phyloP scores from a whole-genome alignment of 2,888 invertebrate species.

The Marronus borbonicus region DNA sequence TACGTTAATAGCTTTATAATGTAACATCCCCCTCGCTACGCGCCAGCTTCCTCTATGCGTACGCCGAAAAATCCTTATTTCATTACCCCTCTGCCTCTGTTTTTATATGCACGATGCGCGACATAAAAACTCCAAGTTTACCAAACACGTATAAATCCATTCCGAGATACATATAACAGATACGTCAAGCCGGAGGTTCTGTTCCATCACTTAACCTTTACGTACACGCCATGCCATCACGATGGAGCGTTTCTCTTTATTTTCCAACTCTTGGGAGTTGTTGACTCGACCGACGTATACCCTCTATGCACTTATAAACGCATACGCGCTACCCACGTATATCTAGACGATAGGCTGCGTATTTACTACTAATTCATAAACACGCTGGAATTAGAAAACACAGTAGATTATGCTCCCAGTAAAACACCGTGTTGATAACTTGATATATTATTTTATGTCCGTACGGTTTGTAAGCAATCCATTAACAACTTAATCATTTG shows the following conservation, averaged over 20 bases:
- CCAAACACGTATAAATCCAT: conserved; percentile 47
- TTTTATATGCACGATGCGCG: conserved; percentile 33
- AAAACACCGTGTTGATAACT: conserved; percentile 44
- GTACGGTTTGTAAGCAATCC: conserved; percentile 46
- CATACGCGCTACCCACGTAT: too few species aligned
- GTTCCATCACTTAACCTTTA: conserved; percentile 42
- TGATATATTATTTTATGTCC: conserved; percentile 47
- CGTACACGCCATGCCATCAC: background rate
- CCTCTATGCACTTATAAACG: conserved; percentile 1
- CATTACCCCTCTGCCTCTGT: conserved; percentile 41
- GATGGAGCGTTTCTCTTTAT: conserved; percentile 35
- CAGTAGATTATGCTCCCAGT: conserved; percentile 42
- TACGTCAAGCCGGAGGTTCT: conserved; percentile 41
- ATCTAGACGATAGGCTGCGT: background rate
- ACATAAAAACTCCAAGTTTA: conserved; percentile 48
- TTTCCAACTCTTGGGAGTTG: conserved; percentile 31
- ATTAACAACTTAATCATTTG: conserved; percentile 47
- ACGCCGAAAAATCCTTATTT: conserved; percentile 27
- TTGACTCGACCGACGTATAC: conserved; percentile 27
- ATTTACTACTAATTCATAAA: conserved; percentile 43
- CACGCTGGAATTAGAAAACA: conserved; percentile 44
- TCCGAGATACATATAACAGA: conserved; percentile 41
- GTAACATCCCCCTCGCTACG: conserved; percentile 50
- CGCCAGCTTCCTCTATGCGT: conserved; percentile 33
- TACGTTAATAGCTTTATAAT: conserved; percentile 60